Evolutionary conservation across 1,140 invertebrate genomes (phyloP).

Genomic region (Marisa cornuarietis): DNA sequence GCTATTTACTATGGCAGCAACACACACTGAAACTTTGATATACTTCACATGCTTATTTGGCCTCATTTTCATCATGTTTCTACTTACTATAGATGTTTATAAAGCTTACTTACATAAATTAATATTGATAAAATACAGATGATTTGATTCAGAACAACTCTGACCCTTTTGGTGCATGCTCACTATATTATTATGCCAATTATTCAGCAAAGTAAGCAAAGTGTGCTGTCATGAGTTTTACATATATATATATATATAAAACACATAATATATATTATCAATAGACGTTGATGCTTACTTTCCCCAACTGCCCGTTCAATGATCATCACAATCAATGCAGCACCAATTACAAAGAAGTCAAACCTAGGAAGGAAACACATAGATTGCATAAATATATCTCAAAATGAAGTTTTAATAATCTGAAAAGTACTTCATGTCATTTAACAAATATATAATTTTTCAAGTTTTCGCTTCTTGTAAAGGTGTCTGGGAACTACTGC

Average conservation of each 20-base stretch:
- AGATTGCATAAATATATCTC: background rate
- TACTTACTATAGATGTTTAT: no score
- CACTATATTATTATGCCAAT: no score
- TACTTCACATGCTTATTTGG: no score
- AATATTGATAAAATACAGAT: background rate
- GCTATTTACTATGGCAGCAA: no score
- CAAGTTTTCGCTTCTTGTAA: background rate
- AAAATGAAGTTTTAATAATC: background rate
- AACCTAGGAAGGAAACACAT: slow-evolving; percentile 62
- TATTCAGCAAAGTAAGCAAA: no score
- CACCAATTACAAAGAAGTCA: slow-evolving; percentile 69
- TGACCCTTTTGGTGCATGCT: no score
- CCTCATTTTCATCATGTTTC: no score
- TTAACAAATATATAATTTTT: background rate
- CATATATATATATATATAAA: no score
- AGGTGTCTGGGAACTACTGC: background rate
- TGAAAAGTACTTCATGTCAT: background rate
- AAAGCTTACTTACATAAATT: background rate
- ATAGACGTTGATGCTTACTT: slow-evolving; percentile 42
- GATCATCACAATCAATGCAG: slow-evolving; percentile 65
- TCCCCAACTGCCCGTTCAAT: slow-evolving; percentile 56
- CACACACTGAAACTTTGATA: no score
- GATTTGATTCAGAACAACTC: background rate
- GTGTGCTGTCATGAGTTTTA: no score
- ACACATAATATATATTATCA: no score